phyloP scores from a whole-genome alignment of 2,797 vertebrate species.

The Micropoecilia bifurca region DNA sequence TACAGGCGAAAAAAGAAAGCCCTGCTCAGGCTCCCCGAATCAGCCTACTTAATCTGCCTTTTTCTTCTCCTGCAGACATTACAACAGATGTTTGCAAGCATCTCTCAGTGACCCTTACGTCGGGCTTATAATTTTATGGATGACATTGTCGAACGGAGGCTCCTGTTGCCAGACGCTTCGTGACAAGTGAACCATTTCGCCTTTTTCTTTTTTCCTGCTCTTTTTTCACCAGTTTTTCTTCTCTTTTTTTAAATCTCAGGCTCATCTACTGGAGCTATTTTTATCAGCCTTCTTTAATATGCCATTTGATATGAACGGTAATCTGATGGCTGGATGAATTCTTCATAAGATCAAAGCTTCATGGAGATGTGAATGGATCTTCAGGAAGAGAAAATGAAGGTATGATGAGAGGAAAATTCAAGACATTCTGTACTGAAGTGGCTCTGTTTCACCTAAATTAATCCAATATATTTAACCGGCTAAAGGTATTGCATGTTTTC shows the following conservation, averaged over 20 bases:
- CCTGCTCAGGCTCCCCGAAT: constrained; percentile 43
- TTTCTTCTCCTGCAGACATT: constrained; percentile 42
- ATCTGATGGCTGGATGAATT: constrained; percentile 51
- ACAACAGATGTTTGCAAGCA: constrained; percentile 75
- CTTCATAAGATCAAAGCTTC: constrained; percentile 44
- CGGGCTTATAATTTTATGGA: constrained; percentile 70
- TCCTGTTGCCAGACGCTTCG: constrained; percentile 77
- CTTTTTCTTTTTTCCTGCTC: constrained; percentile 50
- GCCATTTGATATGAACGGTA: constrained; percentile 55
- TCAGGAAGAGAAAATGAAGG: constrained; percentile 60
- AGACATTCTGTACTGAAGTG: constrained; percentile 51
- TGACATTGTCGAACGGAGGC: constrained; percentile 78
- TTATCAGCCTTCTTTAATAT: constrained; percentile 53
- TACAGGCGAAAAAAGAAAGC: constrained; percentile 51
- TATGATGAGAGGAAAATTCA: constrained; percentile 53
- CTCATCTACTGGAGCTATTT: constrained; percentile 43
- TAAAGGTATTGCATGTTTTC: constrained; percentile 70
- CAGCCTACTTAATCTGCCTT: constrained; percentile 39
- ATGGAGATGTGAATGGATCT: constrained; percentile 51
- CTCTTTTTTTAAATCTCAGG: constrained; percentile 40
- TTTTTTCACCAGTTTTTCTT: constrained; percentile 45
- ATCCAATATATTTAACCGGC: constrained; percentile 54
- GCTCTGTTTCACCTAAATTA: constrained; percentile 43
- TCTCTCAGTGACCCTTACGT: constrained; percentile 64
- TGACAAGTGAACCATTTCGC: constrained; percentile 77